Percentiles rank a stretch among this genome's conserved stretches.
Conservation (phyloP, 2,888 invertebrate species). For the Silvanus unidentatus region DNA sequence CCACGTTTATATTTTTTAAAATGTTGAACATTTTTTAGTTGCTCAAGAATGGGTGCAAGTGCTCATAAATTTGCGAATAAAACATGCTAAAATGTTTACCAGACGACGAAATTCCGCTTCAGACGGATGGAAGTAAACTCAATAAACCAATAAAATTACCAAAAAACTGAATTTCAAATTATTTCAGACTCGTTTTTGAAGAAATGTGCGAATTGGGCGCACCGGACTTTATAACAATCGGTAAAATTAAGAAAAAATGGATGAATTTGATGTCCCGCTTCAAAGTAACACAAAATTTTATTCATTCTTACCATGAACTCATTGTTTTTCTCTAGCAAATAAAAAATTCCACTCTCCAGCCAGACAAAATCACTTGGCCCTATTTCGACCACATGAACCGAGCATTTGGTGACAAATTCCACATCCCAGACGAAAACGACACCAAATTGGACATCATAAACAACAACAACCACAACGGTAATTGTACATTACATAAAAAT, state of each 20-base stretch:
- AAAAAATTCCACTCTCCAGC: constrained; percentile 25
- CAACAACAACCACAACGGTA: no score
- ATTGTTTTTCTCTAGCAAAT: constrained; percentile 25
- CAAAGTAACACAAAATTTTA: constrained; percentile 17
- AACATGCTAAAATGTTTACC: constrained; percentile 29
- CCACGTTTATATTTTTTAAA: no score
- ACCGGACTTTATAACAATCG: constrained; percentile 27
- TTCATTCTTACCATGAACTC: no score
- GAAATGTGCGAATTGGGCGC: constrained; percentile 29
- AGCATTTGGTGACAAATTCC: constrained; percentile 18
- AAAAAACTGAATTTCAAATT: constrained; percentile 1
- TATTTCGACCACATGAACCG: constrained; percentile 31
- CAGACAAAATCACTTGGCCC: constrained; percentile 26
- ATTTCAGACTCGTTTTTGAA: constrained; percentile 23
- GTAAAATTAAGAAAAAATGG: constrained; percentile 33
- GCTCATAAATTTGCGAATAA: constrained; percentile 31
- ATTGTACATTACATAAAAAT: no score
- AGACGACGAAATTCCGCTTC: constrained; percentile 29
- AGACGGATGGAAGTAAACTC: constrained; percentile 29
- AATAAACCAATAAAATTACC: background rate
- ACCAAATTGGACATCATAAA: background rate
- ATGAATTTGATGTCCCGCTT: constrained; percentile 32
- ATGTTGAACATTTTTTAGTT: constrained; percentile 16
- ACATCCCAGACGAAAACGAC: constrained; percentile 13
- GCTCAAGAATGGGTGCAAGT: constrained; percentile 32